phyloP scores from a whole-genome alignment of 1,140 invertebrate species.

The Pentalonia nigronervosa region DNA sequence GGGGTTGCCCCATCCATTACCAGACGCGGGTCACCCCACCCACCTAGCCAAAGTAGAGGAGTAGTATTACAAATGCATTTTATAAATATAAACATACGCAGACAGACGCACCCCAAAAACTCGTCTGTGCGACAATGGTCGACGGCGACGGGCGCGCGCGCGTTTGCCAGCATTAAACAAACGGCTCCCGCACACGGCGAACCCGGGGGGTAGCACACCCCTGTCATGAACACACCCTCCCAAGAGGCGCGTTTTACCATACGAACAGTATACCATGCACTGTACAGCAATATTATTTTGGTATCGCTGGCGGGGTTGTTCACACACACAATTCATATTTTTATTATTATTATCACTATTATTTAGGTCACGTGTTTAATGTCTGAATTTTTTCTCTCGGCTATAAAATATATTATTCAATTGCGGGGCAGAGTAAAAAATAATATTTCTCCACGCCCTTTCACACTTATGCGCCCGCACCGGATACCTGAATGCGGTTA shows the following conservation, averaged over 20 bases:
- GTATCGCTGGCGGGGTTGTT: neutral
- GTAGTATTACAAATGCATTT: conserved; percentile 15
- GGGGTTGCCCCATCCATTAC: conserved; percentile 49
- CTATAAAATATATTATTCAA: neutral
- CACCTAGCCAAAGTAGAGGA: neutral
- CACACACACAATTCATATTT: neutral
- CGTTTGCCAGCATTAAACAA: conserved; percentile 42
- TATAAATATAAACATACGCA: conserved; percentile 25
- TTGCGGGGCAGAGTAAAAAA: neutral
- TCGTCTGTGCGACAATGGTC: conserved; percentile 6
- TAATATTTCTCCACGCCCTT: conserved; percentile 29
- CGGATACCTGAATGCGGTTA: conserved; percentile 35
- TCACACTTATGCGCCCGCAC: neutral
- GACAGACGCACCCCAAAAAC: conserved; percentile 35
- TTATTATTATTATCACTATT: neutral
- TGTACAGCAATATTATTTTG: conserved; percentile 12
- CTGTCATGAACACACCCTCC: neutral
- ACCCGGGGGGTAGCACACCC: conserved; percentile 17
- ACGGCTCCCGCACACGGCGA: conserved; percentile 31
- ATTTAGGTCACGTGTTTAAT: conserved; percentile 48
- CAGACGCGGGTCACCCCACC: neutral
- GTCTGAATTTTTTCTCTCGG: neutral
- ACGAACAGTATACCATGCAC: neutral
- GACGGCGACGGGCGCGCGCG: neutral
- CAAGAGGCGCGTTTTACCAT: neutral